Percentiles rank a stretch among this genome's conserved stretches.
phyloP scores from a whole-genome alignment of 2,113 vertebrate species.

The Pomatostomus ruficeps region DNA sequence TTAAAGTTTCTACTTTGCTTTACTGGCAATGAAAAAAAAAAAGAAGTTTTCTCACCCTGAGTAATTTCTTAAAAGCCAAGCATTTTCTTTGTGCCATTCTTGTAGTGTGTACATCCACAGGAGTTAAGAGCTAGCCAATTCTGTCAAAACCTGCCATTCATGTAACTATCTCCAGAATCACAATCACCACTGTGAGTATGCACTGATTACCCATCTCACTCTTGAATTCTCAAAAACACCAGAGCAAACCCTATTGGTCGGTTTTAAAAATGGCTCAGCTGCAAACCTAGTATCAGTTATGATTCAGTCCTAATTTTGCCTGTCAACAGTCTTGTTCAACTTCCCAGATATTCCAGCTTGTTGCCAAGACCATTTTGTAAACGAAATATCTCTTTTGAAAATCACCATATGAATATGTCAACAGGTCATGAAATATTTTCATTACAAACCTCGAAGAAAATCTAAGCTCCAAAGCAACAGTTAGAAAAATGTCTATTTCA shows the following conservation, averaged over 20 bases:
- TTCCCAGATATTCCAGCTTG: slow-evolving; percentile 66
- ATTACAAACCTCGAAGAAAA: slow-evolving; percentile 75
- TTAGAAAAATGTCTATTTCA: slow-evolving; percentile 73
- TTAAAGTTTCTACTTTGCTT: not conserved
- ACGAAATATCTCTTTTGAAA: slow-evolving; percentile 74
- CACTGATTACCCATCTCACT: not conserved
- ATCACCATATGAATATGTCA: slow-evolving; percentile 82
- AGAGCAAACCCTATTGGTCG: slow-evolving; percentile 25
- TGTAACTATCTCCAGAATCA: not conserved
- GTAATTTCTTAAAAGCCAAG: not conserved
- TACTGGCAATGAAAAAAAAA: not conserved
- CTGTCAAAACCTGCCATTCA: not conserved
- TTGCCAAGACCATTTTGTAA: slow-evolving; percentile 77
- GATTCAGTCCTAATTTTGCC: slow-evolving; percentile 69
- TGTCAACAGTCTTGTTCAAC: slow-evolving; percentile 69
- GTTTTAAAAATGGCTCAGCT: slow-evolving; percentile 49
- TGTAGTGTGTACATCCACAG: not conserved
- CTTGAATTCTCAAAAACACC: not conserved
- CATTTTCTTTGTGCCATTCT: not conserved
- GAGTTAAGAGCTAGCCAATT: not conserved
- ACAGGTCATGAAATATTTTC: slow-evolving; percentile 81
- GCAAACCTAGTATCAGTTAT: slow-evolving; percentile 63
- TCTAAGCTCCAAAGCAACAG: slow-evolving; percentile 69
- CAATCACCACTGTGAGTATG: not conserved
- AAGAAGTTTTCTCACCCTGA: not conserved